phyloP scores from a whole-genome alignment of 2,113 vertebrate species.

The Bolborhynchus lineola region DNA sequence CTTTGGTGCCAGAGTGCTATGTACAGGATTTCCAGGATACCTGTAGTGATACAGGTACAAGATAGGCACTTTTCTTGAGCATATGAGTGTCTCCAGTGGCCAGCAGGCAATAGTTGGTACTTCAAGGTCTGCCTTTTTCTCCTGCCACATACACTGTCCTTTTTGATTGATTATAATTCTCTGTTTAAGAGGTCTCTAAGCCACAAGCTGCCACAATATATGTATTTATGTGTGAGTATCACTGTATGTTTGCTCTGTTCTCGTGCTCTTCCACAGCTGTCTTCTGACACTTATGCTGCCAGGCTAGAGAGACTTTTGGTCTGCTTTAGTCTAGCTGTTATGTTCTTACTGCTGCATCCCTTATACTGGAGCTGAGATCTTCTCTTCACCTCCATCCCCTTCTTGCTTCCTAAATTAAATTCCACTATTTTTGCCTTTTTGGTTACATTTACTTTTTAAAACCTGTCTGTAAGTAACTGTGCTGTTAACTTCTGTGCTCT shows the following conservation, averaged over 20 bases:
- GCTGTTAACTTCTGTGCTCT: slow-evolving; percentile 7
- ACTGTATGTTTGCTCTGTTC: not conserved
- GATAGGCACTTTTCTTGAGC: not conserved
- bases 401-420: slow-evolving; percentile 10
- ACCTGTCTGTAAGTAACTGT: not conserved
- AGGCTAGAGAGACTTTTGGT: not conserved
- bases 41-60: not conserved
- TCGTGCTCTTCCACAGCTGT: not conserved
- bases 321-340: not conserved
- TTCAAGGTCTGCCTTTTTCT: not conserved
- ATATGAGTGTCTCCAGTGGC: not conserved
- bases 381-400: not conserved
- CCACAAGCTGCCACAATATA: not conserved
- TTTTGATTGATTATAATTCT: not conserved
- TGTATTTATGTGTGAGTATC: not conserved
- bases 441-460: not conserved
- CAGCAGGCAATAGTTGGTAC: not conserved
- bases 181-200: not conserved
- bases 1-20: not conserved
- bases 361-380: not conserved
- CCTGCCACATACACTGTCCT: not conserved
- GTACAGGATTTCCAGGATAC: not conserved
- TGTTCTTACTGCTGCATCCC: not conserved
- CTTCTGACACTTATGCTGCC: not conserved
- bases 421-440: not conserved